A percentile compares a stretch with the other conserved stretches of the same genome.
Evolutionary conservation across 2,888 invertebrate genomes (phyloP).

Genomic region (Gnatocerus cornutus): DNA sequence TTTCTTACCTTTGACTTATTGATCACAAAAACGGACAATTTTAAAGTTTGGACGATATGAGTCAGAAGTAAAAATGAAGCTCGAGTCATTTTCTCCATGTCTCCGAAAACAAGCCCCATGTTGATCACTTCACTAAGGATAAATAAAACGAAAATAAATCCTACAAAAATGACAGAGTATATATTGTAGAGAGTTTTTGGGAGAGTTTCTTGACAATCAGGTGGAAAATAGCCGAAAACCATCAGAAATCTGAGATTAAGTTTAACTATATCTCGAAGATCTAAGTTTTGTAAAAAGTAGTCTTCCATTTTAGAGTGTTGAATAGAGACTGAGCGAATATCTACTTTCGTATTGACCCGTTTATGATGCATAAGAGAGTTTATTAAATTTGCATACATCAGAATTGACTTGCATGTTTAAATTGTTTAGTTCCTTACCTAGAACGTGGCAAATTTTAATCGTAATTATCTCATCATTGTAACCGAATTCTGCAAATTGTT

Average conservation of each 20-base stretch:
- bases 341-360: too few species aligned
- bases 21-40: slow-evolving; percentile 47
- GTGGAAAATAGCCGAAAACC: slow-evolving; percentile 42
- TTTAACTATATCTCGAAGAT: slow-evolving; percentile 30
- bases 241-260: slow-evolving; percentile 21
- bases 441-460: too few species aligned
- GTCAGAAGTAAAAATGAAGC: slow-evolving; percentile 62
- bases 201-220: slow-evolving; percentile 1
- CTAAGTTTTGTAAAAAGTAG: slow-evolving; percentile 12
- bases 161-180: slow-evolving; percentile 40
- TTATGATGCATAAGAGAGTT: too few species aligned
- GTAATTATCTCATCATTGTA: too few species aligned
- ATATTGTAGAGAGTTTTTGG: slow-evolving; percentile 25
- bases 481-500: too few species aligned
- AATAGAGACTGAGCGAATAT: too few species aligned
- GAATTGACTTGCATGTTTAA: too few species aligned
- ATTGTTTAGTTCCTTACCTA: too few species aligned
- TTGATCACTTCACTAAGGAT: slow-evolving; percentile 72
- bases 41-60: slow-evolving; percentile 54
- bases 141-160: slow-evolving; percentile 68
- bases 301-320: neutral
- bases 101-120: slow-evolving; percentile 69
- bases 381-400: too few species aligned
- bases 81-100: slow-evolving; percentile 60
- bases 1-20: slow-evolving; percentile 46